Evolutionary conservation across 2,113 vertebrate genomes (phyloP), one percentile per base, ranked within the genome.

Genomic region (Microcebus murinus): DNA sequence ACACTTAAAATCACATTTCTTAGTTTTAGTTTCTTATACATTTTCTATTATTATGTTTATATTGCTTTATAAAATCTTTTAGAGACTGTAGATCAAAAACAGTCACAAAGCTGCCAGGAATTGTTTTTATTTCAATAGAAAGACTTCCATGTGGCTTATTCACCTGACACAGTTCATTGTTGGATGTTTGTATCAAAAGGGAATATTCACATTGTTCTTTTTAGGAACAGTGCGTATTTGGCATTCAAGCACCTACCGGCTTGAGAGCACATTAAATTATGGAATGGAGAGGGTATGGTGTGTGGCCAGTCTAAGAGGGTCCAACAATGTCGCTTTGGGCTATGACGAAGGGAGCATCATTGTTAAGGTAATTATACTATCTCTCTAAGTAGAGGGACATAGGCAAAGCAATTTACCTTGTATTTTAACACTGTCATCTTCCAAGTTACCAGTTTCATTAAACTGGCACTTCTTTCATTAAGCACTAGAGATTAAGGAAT

Each of bases 311-410:
- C 98, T 99, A 3, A 98, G 99, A 57, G 99, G 99, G 48, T 99
- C 99, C 98, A 99, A 99, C 98, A 99, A 99, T 3, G 99, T 99
- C 36, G 99, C 99, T 1, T 96, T 99, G 87, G 99, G 99, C 3
- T 99, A 99, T 39, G 99, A 99, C 42, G 99, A 99, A 98, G 99
- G 99, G 95, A 99, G 99, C 99, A 99, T 99, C 96, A 99, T 99
- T 95, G 99, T 99, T 90, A 99, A 99, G 99, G 99, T 99, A 98
- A 71, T 14, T 52, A 25, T 52, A 50, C 61, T 70, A 5, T 2
- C 2, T 79, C 57, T 57, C 77, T 95, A 63, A 85, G 29, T n/a
- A 23, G 39, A 34, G 48, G 52, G 13, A 59, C 23, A 25, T 7
- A 48, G 34, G 50, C 13, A 39, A 48, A 86, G 48, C 63, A 18